phyloP scores from a whole-genome alignment of 2,113 vertebrate species.

The Rattus norvegicus region GRCr8 NC_086024.1:51565001-51565500 shows the following conservation, averaged over 20 bases:
- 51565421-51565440: not conserved
- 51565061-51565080: not conserved
- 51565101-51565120: fast-evolving
- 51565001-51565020: not conserved
- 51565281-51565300: no score
- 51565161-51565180: not conserved
- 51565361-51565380: not conserved
- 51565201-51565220: not conserved
- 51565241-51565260: not conserved
- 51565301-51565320: not conserved
- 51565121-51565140: not conserved
- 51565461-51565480: fast-evolving
- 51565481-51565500: not conserved
- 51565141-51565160: fast-evolving
- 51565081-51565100: no score
- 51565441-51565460: no score
- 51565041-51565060: not conserved
- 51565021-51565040: fast-evolving
- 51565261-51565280: fast-evolving
- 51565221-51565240: not conserved
- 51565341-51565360: not conserved
- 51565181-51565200: no score
- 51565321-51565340: not conserved
- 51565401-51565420: not conserved
- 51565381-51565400: not conserved